Percentiles rank a stretch among this genome's conserved stretches.
Evolutionary conservation across 2,888 invertebrate genomes (phyloP).

Genomic region (Lycocerus yunnanus): DNA sequence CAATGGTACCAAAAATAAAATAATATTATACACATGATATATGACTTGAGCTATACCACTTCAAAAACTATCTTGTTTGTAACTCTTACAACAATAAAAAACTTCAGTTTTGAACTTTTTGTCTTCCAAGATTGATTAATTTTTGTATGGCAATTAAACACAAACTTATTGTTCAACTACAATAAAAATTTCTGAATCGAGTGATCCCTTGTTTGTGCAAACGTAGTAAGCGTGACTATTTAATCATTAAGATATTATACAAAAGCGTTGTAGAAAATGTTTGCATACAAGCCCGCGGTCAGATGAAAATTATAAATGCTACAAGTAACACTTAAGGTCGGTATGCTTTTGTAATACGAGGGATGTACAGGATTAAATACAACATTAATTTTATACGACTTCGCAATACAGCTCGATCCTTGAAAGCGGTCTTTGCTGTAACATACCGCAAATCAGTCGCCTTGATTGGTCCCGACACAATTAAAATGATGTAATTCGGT

Average conservation of each 20-base stretch:
- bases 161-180: not conserved
- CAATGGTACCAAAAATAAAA: slow-evolving; percentile 46
- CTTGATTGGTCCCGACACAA: no score
- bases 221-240: not conserved
- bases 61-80: slow-evolving; percentile 22
- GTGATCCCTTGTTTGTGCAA: not conserved
- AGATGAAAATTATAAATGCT: no score
- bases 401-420: no score
- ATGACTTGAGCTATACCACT: slow-evolving; percentile 31
- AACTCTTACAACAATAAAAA: not conserved
- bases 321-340: no score
- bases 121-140: not conserved
- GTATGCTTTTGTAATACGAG: no score
- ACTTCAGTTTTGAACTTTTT: not conserved
- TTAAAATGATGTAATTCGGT: no score
- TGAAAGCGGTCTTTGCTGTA: no score
- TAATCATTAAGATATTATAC: not conserved
- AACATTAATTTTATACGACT: no score
- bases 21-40: slow-evolving; percentile 46
- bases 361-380: no score
- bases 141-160: not conserved
- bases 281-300: no score
- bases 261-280: no score
- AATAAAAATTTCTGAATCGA: not conserved
- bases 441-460: no score